These are phyloP conservation scores for Halcyon senegalensis DNA, from an alignment of 2,113 vertebrate genomes.

Conservation along the genomic window DNA sequence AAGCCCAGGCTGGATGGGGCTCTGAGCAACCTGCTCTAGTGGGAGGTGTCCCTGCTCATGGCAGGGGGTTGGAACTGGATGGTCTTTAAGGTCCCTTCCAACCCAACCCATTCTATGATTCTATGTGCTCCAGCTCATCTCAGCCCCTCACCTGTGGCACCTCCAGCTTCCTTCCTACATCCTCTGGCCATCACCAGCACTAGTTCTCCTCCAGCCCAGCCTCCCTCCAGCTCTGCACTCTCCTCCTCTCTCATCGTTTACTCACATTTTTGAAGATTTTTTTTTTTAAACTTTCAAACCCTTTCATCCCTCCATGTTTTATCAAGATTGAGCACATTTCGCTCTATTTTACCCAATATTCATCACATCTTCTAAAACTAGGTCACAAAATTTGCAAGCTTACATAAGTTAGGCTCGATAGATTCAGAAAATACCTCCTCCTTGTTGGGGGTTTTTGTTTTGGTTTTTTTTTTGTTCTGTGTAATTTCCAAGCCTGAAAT, in stretches of 20 bases:
- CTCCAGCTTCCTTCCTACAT: accelerated
- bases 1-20: no score
- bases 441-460: neutral
- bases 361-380: neutral
- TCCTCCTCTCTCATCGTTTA: neutral
- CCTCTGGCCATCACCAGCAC: accelerated
- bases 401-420: neutral
- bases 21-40: no score
- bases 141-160: neutral
- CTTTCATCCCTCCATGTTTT: neutral
- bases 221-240: neutral
- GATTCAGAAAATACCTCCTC: neutral
- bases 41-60: no score
- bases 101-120: no score
- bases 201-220: neutral
- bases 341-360: neutral
- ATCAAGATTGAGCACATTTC: neutral
- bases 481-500: neutral
- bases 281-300: neutral
- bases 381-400: slow-evolving; percentile 2
- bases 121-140: no score
- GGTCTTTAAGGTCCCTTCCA: no score
- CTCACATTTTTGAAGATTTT: neutral
- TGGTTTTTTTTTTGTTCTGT: no score
- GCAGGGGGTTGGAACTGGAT: no score